Percentiles rank a stretch among this genome's conserved stretches.
Evolutionary conservation across 2,888 invertebrate species (phyloP).

Genomic region (Digitonthophagus gazella): DNA sequence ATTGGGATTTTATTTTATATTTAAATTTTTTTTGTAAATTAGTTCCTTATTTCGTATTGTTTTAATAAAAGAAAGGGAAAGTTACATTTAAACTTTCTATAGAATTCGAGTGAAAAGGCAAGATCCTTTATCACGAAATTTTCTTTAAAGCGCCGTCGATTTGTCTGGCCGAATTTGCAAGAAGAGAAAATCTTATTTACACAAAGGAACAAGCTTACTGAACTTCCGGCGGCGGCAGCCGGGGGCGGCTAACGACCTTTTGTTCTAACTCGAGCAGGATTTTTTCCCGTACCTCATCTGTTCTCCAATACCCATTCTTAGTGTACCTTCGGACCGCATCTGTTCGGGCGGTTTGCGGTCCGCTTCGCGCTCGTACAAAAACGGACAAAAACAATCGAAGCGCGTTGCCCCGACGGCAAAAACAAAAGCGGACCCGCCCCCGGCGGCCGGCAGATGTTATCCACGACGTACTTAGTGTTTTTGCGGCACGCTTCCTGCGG

Average conservation of each 20-base stretch:
- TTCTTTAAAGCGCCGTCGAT: background rate
- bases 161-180: background rate
- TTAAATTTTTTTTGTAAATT: background rate
- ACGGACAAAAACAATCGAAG: background rate
- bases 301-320: background rate
- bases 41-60: background rate
- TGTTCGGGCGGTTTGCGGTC: background rate
- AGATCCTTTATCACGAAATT: background rate
- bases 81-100: background rate
- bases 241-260: background rate
- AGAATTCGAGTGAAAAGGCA: background rate
- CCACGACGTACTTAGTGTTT: background rate
- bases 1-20: too few relatives aligned
- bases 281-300: background rate
- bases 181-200: background rate
- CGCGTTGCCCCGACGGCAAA: background rate
- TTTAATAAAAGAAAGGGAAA: background rate
- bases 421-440: background rate
- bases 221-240: background rate
- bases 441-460: background rate
- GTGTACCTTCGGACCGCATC: background rate
- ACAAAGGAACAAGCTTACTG: background rate
- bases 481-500: background rate
- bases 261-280: background rate
- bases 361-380: background rate